phyloP scores from a whole-genome alignment of 2,888 invertebrate species.

The Amaurobius ferox region DNA sequence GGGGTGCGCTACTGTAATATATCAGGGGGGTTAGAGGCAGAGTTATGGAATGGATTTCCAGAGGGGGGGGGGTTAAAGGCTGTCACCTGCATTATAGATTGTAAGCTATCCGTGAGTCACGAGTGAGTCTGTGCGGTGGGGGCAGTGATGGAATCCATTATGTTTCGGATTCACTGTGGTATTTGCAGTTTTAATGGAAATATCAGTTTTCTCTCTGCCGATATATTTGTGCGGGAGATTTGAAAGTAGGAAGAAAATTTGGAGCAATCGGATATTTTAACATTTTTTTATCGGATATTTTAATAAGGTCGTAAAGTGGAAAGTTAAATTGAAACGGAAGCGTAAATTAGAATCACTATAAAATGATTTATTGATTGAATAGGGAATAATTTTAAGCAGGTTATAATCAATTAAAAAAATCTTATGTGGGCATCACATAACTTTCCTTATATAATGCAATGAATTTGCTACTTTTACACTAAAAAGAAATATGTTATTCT shows the following conservation, averaged over 20 bases:
- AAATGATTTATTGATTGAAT: no score
- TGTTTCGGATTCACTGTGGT: neutral
- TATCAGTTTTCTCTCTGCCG: neutral
- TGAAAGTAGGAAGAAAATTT: neutral
- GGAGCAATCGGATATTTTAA: no score
- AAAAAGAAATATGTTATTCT: no score
- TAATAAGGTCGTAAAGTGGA: no score
- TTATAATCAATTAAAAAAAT: no score
- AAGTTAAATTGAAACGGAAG: no score
- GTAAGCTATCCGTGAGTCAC: slow-evolving; percentile 64
- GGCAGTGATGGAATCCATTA: slow-evolving; percentile 15
- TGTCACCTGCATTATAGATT: slow-evolving; percentile 70
- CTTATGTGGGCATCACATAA: no score
- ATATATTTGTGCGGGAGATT: neutral
- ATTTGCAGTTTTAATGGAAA: slow-evolving; percentile 18
- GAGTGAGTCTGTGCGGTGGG: slow-evolving; percentile 13
- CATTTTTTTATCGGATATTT: no score
- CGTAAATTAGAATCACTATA: no score
- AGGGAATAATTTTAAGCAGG: no score
- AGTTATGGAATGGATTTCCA: slow-evolving; percentile 70
- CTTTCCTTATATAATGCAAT: no score
- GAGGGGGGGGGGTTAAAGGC: slow-evolving; percentile 62
- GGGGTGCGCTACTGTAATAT: slow-evolving; percentile 47
- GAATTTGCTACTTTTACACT: no score
- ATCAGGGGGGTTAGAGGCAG: slow-evolving; percentile 40